These are phyloP conservation scores for Bunonema sp. DNA, from an alignment of 2,888 invertebrate genomes.

Conservation along the genomic window DNA sequence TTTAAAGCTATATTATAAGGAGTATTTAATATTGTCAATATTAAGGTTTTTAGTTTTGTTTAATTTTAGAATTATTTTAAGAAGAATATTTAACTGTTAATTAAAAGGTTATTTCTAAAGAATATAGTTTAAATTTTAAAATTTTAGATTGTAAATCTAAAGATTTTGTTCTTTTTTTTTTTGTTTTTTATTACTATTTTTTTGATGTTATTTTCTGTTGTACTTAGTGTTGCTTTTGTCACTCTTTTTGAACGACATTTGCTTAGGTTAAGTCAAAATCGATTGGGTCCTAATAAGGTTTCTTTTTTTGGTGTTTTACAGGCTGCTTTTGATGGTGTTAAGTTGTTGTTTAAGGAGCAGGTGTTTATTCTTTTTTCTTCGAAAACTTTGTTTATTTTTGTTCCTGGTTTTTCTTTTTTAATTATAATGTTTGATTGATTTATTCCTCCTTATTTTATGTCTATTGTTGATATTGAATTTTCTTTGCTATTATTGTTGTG, in stretches of 20 bases:
- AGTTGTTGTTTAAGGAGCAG: slow-evolving; percentile 23
- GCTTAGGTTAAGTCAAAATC: slow-evolving; percentile 21
- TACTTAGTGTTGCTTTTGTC: slow-evolving; percentile 27
- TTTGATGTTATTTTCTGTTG: slow-evolving; percentile 20
- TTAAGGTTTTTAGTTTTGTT: too few species aligned
- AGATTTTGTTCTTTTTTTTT: slow-evolving; percentile 15
- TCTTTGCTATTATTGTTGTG: slow-evolving; percentile 23
- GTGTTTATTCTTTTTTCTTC: slow-evolving; percentile 17
- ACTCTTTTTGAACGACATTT: slow-evolving; percentile 27
- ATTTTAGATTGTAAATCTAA: slow-evolving; percentile 28
- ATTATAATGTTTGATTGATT: slow-evolving; percentile 31
- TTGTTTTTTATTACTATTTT: slow-evolving; percentile 12
- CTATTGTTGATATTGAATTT: slow-evolving; percentile 22
- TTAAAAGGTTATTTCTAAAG: too few species aligned
- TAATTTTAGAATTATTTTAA: slow-evolving; percentile 23
- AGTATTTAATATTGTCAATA: too few species aligned
- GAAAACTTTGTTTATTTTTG: slow-evolving; percentile 21
- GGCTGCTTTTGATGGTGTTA: slow-evolving; percentile 27
- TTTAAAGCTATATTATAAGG: too few species aligned
- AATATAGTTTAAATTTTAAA: slow-evolving; percentile 21
- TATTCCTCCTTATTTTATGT: slow-evolving; percentile 18
- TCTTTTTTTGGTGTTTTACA: slow-evolving; percentile 24
- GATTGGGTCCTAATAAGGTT: slow-evolving; percentile 26
- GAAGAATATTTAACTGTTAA: slow-evolving; percentile 20
- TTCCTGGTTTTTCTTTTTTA: slow-evolving; percentile 42